These are phyloP conservation scores for Indri indri DNA, from an alignment of 2,113 vertebrate genomes.

Conservation along the genomic window DNA sequence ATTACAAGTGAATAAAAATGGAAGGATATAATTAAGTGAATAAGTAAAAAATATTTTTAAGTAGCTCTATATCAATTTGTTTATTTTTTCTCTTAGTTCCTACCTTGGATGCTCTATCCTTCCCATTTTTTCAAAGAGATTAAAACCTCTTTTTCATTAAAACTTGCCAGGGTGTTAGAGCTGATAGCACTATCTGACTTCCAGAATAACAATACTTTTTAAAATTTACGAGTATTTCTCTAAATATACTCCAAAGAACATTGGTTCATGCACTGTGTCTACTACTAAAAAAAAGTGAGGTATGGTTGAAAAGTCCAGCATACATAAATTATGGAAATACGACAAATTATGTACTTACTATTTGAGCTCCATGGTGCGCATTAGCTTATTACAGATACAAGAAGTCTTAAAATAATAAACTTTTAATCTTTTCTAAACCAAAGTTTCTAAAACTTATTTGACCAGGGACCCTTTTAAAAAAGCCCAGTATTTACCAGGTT, in stretches of 20 bases:
- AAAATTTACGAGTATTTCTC: not conserved
- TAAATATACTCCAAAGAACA: not conserved
- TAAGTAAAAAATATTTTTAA: not conserved
- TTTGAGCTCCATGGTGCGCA: not conserved
- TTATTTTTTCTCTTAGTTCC: not conserved
- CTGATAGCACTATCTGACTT: not conserved
- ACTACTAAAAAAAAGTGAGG: not conserved
- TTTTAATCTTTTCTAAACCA: not conserved
- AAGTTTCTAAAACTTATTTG: not conserved
- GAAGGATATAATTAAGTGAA: not conserved
- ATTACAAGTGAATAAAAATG: not conserved
- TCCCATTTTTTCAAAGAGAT: not conserved
- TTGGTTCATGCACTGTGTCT: not conserved
- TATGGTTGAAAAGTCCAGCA: not conserved
- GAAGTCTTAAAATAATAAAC: not conserved
- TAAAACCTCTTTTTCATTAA: constrained; percentile 19
- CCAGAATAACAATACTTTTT: not conserved
- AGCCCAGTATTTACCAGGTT: not conserved
- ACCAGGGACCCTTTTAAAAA: not conserved
- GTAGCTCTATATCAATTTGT: not conserved
- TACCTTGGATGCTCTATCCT: not conserved
- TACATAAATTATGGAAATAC: not conserved
- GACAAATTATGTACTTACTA: not conserved
- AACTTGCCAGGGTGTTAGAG: not conserved
- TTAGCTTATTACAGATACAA: not conserved